phyloP scores from a whole-genome alignment of 2,113 vertebrate species.

The Pavo muticus region DNA sequence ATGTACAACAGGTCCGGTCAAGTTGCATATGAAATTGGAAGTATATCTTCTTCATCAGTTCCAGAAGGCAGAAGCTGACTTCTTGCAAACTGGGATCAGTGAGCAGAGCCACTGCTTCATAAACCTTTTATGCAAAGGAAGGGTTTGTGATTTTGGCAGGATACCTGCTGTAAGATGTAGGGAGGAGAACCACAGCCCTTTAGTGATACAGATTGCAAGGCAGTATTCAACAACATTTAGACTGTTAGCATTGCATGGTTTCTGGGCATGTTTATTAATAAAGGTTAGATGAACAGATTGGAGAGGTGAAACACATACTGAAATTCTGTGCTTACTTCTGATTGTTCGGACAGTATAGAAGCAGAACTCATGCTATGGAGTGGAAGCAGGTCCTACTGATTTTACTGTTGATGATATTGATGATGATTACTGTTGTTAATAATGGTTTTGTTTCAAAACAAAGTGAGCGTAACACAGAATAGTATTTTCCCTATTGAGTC shows the following conservation, averaged over 20 bases:
- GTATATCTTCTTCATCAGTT: not conserved
- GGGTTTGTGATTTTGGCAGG: not conserved
- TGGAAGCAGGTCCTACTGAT: not conserved
- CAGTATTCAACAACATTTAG: not conserved
- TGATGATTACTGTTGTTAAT: not conserved
- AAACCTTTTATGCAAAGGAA: not conserved
- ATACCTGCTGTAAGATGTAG: not conserved
- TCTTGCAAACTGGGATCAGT: not conserved
- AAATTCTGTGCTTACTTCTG: not conserved
- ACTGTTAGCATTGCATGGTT: not conserved
- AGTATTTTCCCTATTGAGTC: not conserved
- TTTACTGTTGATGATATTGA: not conserved
- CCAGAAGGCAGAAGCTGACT: not conserved
- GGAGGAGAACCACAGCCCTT: not conserved
- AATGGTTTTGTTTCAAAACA: not conserved
- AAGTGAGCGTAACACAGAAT: not conserved
- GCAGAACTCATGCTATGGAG: not conserved
- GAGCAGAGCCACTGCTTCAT: not conserved
- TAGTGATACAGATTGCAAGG: not conserved
- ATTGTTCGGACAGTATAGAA: not conserved
- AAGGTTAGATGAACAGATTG: not conserved
- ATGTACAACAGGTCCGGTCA: not conserved
- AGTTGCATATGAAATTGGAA: not conserved
- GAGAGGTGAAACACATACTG: not conserved
- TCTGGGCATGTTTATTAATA: not conserved